phyloP scores from a whole-genome alignment of 1,140 invertebrate species.

The Bombus waltoni region DNA sequence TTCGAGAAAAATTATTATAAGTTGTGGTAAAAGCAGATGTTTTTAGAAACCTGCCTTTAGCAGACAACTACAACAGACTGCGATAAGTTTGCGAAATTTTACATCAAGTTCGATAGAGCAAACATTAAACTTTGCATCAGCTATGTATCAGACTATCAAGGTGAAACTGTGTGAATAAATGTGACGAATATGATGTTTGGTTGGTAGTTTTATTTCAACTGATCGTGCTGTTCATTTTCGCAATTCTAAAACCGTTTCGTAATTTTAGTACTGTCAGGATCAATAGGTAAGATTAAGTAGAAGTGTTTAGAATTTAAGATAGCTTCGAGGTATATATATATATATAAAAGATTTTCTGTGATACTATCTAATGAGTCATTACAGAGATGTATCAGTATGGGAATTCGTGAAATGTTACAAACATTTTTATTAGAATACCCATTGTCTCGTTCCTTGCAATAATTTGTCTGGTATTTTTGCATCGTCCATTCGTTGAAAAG shows the following conservation, averaged over 20 bases:
- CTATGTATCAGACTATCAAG: no score
- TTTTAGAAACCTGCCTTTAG: not conserved
- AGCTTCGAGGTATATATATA: not conserved
- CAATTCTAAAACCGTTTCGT: not conserved
- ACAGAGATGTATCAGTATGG: not conserved
- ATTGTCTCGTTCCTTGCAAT: not conserved
- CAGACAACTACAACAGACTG: not conserved
- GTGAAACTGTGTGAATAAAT: no score
- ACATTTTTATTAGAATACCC: not conserved
- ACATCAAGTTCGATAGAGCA: not conserved
- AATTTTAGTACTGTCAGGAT: not conserved
- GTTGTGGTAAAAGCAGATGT: not conserved
- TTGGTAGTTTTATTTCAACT: no score
- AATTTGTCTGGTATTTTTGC: not conserved
- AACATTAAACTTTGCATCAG: no score
- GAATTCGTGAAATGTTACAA: no score
- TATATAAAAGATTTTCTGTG: not conserved
- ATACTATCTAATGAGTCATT: not conserved
- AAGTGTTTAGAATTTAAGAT: conserved; percentile 6
- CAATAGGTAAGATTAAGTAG: not conserved
- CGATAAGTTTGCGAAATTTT: not conserved
- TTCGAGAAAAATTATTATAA: not conserved
- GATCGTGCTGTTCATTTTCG: not conserved
- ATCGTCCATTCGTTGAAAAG: not conserved
- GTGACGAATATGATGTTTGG: no score